These are phyloP conservation scores for Telenomus remus DNA, from an alignment of 1,140 invertebrate genomes.

Conservation along the genomic window DNA sequence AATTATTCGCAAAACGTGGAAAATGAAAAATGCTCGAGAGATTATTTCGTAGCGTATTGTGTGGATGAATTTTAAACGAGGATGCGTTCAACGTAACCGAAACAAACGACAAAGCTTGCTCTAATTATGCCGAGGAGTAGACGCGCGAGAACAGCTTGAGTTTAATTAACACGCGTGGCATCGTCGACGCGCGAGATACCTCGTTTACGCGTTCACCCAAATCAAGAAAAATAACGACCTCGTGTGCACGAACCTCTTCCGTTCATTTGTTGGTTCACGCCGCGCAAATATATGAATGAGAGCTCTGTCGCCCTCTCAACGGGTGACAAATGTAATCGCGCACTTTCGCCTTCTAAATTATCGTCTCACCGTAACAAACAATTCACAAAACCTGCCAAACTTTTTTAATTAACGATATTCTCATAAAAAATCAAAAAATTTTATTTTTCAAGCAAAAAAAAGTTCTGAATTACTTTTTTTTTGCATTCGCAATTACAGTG, in stretches of 20 bases:
- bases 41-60: slow-evolving; percentile 36
- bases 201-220: slow-evolving; percentile 27
- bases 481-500: no score
- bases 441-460: no score
- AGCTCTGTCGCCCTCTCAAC: no score
- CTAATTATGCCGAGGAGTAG: slow-evolving; percentile 54
- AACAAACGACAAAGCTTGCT: slow-evolving; percentile 27
- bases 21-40: slow-evolving; percentile 22
- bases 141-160: slow-evolving; percentile 55
- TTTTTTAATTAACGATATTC: no score
- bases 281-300: no score
- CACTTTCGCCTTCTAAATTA: no score
- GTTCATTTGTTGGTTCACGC: slow-evolving; percentile 12
- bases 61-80: slow-evolving; percentile 41
- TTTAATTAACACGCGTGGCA: slow-evolving; percentile 57
- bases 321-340: no score
- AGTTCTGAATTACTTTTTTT: no score
- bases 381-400: no score
- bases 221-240: slow-evolving; percentile 43
- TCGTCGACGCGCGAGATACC: slow-evolving; percentile 25
- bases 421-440: no score
- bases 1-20: slow-evolving; percentile 26
- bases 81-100: slow-evolving; percentile 30
- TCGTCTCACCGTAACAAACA: no score
- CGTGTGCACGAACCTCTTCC: slow-evolving; percentile 11